These are phyloP conservation scores for Lasioglossum zephyrum DNA, from an alignment of 2,888 invertebrate species.

Conservation along the genomic window DNA sequence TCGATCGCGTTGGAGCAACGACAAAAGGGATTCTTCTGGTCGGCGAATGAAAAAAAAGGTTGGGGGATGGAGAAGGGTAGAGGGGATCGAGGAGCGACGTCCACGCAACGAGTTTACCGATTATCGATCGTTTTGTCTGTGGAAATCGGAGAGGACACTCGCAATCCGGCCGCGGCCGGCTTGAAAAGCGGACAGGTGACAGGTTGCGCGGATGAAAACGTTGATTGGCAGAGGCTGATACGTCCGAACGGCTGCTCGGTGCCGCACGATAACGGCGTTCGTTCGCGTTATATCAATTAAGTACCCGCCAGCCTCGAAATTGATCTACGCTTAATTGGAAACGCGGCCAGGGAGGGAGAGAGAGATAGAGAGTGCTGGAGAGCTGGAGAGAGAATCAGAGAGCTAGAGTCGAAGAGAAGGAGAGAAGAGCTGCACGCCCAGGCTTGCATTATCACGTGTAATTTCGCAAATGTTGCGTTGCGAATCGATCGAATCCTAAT, in stretches of 20 bases:
- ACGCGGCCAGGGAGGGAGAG: neutral
- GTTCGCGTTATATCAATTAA: slow-evolving; percentile 65
- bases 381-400: neutral
- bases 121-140: slow-evolving; percentile 36
- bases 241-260: slow-evolving; percentile 32
- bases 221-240: slow-evolving; percentile 64
- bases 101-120: neutral
- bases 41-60: neutral
- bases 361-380: too few species aligned
- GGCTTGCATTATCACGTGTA: neutral
- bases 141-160: slow-evolving; percentile 25
- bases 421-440: neutral
- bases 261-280: slow-evolving; percentile 48
- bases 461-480: slow-evolving; percentile 14
- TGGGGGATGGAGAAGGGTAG: neutral
- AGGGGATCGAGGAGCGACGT: neutral
- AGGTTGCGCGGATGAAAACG: slow-evolving; percentile 55
- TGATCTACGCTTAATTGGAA: slow-evolving; percentile 56
- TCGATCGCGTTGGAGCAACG: neutral
- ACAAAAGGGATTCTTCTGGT: slow-evolving; percentile 2
- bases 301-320: slow-evolving; percentile 52
- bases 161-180: slow-evolving; percentile 29
- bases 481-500: neutral
- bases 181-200: slow-evolving; percentile 63
- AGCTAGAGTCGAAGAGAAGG: neutral